phyloP scores from a whole-genome alignment of 2,888 invertebrate genomes.

The Drosophila siamana region DNA sequence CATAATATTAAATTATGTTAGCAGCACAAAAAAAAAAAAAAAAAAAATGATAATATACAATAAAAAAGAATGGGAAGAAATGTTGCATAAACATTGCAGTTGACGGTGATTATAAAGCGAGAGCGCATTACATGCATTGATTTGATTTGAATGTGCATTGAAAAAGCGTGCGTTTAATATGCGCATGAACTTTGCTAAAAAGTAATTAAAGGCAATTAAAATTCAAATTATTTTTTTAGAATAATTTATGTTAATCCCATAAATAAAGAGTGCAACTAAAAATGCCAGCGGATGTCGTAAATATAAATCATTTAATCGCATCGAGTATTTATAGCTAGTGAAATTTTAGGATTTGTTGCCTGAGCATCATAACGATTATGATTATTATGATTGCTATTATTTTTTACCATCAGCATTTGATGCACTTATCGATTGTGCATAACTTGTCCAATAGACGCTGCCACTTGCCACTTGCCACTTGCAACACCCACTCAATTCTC shows the following conservation, averaged over 20 bases:
- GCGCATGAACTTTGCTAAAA: background rate
- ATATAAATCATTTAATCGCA: slow-evolving; percentile 3
- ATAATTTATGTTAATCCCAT: background rate
- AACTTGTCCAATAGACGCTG: background rate
- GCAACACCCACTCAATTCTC: slow-evolving; percentile 11
- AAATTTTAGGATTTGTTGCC: background rate
- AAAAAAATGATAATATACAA: too few relatives aligned
- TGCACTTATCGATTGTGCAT: background rate
- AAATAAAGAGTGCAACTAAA: slow-evolving; percentile 2
- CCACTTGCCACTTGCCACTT: background rate
- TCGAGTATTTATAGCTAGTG: background rate
- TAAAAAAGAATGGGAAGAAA: too few relatives aligned
- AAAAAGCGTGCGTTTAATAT: background rate
- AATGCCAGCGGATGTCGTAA: background rate
- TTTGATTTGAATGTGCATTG: slow-evolving; percentile 1
- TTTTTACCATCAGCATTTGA: background rate
- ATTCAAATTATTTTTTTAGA: background rate
- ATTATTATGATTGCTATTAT: background rate
- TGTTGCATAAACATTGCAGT: slow-evolving; percentile 9
- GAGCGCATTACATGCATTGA: slow-evolving; percentile 2
- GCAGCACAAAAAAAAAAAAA: background rate
- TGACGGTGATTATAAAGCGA: slow-evolving; percentile 15
- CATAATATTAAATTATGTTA: background rate
- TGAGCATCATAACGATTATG: too few relatives aligned
- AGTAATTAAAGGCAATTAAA: slow-evolving; percentile 9